These are phyloP conservation scores for Cylindroiulus punctatus DNA, from an alignment of 2,888 invertebrate species.

Conservation along the genomic window DNA sequence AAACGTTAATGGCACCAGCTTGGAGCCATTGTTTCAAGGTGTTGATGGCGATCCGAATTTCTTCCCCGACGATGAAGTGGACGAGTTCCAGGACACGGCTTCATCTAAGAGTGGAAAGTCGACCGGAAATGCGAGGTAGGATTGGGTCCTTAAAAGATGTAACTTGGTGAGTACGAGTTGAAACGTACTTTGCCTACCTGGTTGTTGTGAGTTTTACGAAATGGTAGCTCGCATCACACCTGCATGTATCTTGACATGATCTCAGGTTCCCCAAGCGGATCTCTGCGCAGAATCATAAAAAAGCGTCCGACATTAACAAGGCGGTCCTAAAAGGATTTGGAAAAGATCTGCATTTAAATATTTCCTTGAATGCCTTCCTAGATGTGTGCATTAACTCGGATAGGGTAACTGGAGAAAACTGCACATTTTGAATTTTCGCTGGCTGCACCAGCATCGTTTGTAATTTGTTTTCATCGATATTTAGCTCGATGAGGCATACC, in stretches of 20 bases:
- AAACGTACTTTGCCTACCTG: too few species aligned
- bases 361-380: constrained; percentile 44
- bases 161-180: too few species aligned
- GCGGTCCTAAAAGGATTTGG: background rate
- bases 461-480: background rate
- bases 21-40: too few species aligned
- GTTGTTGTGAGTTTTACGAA: too few species aligned
- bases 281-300: background rate
- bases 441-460: background rate
- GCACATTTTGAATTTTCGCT: background rate
- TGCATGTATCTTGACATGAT: background rate
- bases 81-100: background rate
- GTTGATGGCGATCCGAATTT: too few species aligned
- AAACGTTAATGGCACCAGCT: background rate
- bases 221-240: background rate
- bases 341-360: constrained; percentile 26
- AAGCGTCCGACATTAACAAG: background rate
- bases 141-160: too few species aligned
- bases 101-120: background rate
- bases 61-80: too few species aligned
- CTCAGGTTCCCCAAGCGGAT: background rate
- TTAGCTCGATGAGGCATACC: constrained; percentile 50
- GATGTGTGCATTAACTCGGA: constrained; percentile 54
- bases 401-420: constrained; percentile 15
- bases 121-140: background rate